Evolutionary conservation across 2,113 vertebrate species (phyloP).

Genomic region (Oncorhynchus keta): DNA sequence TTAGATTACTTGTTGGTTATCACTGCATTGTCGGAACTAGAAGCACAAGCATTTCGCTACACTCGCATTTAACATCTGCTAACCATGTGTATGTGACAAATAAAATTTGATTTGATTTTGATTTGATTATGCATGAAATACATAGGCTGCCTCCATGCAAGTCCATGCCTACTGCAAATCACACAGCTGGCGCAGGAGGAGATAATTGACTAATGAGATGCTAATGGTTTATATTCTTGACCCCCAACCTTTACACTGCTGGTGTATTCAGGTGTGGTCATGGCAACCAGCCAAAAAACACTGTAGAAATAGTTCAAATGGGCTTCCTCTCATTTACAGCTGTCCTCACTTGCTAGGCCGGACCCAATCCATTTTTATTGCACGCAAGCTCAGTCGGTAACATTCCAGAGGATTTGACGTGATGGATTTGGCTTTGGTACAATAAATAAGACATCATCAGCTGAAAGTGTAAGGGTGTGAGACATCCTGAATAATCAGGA

Average conservation of each 20-base stretch:
- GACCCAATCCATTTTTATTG: neutral
- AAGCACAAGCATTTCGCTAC: too few species aligned
- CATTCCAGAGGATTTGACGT: neutral
- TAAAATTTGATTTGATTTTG: too few species aligned
- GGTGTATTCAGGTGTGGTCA: slow-evolving; percentile 48
- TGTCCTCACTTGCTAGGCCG: neutral
- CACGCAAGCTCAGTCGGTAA: neutral
- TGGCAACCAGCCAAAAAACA: slow-evolving; percentile 38
- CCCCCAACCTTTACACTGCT: slow-evolving; percentile 40
- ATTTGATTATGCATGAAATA: slow-evolving; percentile 3
- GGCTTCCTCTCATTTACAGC: neutral
- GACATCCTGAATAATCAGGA: neutral
- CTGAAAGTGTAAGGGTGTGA: slow-evolving; percentile 1
- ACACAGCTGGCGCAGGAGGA: slow-evolving; percentile 32
- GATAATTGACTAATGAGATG: slow-evolving; percentile 35
- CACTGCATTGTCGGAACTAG: too few species aligned
- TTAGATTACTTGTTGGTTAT: too few species aligned
- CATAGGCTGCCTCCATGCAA: slow-evolving; percentile 12
- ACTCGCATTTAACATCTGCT: too few species aligned
- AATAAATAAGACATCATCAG: slow-evolving; percentile 22
- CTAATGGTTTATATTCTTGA: slow-evolving; percentile 54
- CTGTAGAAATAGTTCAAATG: slow-evolving; percentile 7
- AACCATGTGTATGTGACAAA: too few species aligned
- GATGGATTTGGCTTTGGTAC: neutral
- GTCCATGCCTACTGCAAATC: slow-evolving; percentile 15